Conservation (phyloP, 1,140 invertebrate genomes). For the Penaeus indicus region DNA sequence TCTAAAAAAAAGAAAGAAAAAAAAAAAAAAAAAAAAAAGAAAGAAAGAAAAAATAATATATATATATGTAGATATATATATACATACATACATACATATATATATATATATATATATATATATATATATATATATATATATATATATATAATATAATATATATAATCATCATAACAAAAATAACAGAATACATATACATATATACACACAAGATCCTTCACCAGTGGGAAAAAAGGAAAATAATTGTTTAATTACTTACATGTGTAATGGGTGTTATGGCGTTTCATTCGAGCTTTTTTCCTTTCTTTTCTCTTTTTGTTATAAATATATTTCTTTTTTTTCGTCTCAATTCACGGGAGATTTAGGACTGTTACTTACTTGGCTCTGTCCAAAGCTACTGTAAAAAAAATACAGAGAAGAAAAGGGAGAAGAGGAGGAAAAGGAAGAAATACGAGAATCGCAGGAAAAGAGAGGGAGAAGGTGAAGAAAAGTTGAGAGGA, state of each 20-base stretch:
- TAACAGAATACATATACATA: no score
- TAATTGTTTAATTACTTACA: no score
- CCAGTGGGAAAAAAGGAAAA: no score
- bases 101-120: constrained; percentile 28
- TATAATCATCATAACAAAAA: no score
- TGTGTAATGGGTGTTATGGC: no score
- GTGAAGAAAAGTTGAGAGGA: neutral
- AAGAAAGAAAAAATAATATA: no score
- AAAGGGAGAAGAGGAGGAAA: neutral
- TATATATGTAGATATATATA: neutral
- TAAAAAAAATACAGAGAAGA: neutral
- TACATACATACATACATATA: constrained; percentile 11
- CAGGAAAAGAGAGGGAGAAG: neutral
- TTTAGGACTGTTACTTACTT: neutral
- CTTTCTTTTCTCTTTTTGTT: no score
- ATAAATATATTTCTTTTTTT: neutral
- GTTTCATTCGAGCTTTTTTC: no score
- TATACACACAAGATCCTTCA: no score
- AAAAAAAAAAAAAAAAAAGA: no score
- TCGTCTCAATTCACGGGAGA: neutral
- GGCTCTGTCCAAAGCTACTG: neutral
- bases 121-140: constrained; percentile 30
- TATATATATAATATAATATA: neutral
- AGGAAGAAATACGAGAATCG: neutral
- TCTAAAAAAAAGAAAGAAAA: no score